Percentiles rank a stretch among this genome's conserved stretches.
Evolutionary conservation across 2,797 vertebrate species (phyloP).

Genomic region (Falco peregrinus): DNA sequence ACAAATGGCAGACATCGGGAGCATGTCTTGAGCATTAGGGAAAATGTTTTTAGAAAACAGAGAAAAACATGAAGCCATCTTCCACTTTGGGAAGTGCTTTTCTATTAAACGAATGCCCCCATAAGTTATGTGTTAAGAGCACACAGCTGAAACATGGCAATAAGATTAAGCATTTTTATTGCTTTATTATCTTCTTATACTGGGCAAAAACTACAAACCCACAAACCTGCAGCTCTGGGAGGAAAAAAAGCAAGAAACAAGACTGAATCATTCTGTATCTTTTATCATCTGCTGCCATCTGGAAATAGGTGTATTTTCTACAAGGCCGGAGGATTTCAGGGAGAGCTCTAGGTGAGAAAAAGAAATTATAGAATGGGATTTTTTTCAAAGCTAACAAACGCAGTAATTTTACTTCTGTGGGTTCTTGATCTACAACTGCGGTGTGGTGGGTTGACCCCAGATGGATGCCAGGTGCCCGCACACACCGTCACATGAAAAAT

Average conservation of each 20-base stretch:
- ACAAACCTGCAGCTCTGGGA: neutral
- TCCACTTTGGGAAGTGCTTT: neutral
- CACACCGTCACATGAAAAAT: neutral
- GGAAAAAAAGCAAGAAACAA: neutral
- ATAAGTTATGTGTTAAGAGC: slow-evolving; percentile 23
- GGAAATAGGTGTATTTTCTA: neutral
- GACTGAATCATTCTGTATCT: neutral
- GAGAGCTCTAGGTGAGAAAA: neutral
- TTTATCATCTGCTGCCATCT: slow-evolving; percentile 50
- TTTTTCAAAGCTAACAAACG: neutral
- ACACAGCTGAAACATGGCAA: neutral
- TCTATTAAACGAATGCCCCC: slow-evolving; percentile 13
- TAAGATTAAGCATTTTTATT: slow-evolving; percentile 27
- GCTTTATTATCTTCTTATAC: slow-evolving; percentile 11
- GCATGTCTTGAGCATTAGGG: neutral
- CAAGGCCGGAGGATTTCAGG: neutral
- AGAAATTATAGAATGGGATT: neutral
- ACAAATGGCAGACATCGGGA: neutral
- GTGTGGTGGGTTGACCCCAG: too few species aligned
- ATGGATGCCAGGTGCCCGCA: too few species aligned
- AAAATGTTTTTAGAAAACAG: slow-evolving; percentile 33
- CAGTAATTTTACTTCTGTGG: neutral
- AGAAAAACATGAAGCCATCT: neutral
- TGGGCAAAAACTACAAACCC: neutral
- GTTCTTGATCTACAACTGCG: neutral